Conservation (phyloP, 1,140 invertebrate species). For the Euwallacea fornicatus region DNA sequence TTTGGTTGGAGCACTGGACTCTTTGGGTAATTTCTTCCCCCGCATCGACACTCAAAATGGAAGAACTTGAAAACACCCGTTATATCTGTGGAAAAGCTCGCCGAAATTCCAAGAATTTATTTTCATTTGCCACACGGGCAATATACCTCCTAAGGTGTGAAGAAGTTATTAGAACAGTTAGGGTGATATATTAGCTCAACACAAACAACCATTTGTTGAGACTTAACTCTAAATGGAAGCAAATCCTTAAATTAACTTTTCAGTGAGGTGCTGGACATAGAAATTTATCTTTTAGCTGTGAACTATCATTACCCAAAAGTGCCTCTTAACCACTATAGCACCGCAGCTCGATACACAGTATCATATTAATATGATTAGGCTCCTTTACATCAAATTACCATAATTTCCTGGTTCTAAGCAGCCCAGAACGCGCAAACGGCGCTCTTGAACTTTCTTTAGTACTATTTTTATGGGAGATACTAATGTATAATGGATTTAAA, state of each 20-base stretch:
- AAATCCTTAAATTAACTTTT: conserved; percentile 26
- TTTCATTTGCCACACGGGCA: conserved; percentile 28
- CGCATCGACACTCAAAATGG: no score
- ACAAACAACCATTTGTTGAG: conserved; percentile 30
- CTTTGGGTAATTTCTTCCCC: no score
- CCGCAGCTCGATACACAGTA: conserved; percentile 2
- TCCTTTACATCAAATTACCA: conserved; percentile 27
- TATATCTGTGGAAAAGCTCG: conserved; percentile 9
- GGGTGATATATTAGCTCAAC: conserved; percentile 29
- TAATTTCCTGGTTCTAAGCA: conserved; percentile 31
- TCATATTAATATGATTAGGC: conserved; percentile 30
- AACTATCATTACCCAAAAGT: no score
- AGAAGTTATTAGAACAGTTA: conserved; percentile 34
- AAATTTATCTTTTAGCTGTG: no score
- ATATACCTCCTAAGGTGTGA: conserved; percentile 37
- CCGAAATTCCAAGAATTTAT: conserved; percentile 30
- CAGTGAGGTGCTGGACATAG: no score
- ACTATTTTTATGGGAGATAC: conserved; percentile 24
- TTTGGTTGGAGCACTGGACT: no score
- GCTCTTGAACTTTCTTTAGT: conserved; percentile 26
- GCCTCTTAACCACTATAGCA: neutral
- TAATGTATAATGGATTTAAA: conserved; percentile 20
- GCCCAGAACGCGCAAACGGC: conserved; percentile 17
- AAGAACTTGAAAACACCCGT: conserved; percentile 6
- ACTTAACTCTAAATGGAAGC: conserved; percentile 24